Base-by-base conservation (phyloP, 2,113 vertebrate species). In the Rhinichthys klamathensis region DNA sequence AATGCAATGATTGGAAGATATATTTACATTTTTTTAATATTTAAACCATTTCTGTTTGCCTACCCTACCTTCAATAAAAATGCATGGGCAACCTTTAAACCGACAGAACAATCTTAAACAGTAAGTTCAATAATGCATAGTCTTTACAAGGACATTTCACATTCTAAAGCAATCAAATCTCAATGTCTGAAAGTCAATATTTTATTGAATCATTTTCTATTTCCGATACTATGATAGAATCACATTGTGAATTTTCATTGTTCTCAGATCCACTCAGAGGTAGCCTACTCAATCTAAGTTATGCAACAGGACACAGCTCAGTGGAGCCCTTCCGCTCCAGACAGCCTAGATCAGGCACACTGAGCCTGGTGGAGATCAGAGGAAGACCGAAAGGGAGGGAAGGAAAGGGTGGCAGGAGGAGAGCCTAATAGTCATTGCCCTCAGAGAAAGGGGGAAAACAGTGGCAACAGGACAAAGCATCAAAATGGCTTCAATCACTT, bases 301-400 rank as follows among this genome's bases (percentile, higher is more conserved):
- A 30, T 86, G 81, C 21, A 60, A 49, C 85, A 87, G 85, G 87
- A 90, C 54, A 56, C 67, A 56, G 54, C 84, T 81, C 27, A 77
- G 75, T 63, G 56, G 23, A 54, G 72, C 70, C 44, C 35, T 88
- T 86, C 85, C 77, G 77, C 44, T 86, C 27, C 32, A 88, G 82
- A 86, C 60, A 69, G 58, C 63, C 65, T 75, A 70, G 69, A 46
- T 75, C 60, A 51, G 9, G 23, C 51, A 30, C 46, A 67, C 61
- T 12, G 61, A 18, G 27, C 61, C 18, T 56, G 51, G 25, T 75
- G 49, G 41, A 63, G 46, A 77, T 83, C 35, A 18, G 63, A n/a
- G 30, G 23, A 56, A 80, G 9, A 49, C 49, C 7, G 38, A 78
- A n/a, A 77, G 70, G n/a, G 41, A 61, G 69, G 25, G 2, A 76